A percentile compares a stretch with the other conserved stretches of the same genome.
Evolutionary conservation across 2,113 vertebrate species (phyloP).

Genomic region (Stigmatopora nigra): DNA sequence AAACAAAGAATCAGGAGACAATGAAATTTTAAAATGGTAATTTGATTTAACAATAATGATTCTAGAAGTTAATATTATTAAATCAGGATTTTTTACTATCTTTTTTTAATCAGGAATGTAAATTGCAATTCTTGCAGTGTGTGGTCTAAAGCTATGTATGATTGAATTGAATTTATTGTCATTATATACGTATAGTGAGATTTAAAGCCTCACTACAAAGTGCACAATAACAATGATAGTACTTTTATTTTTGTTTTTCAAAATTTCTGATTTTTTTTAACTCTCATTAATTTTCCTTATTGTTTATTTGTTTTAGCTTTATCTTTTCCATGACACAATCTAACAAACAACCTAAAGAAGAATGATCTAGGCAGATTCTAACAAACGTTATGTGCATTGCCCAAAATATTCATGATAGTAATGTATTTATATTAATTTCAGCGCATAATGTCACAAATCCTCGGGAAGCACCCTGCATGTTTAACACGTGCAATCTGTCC

Average conservation of each 20-base stretch:
- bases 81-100: neutral
- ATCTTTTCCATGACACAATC: neutral
- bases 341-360: neutral
- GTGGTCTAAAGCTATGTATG: neutral
- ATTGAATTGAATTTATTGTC: too few relatives aligned
- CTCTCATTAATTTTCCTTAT: neutral
- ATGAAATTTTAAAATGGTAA: neutral
- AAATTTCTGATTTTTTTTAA: neutral
- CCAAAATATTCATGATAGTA: neutral
- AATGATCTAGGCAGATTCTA: neutral
- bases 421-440: neutral
- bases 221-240: neutral
- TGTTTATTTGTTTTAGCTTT: neutral
- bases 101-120: neutral
- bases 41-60: neutral
- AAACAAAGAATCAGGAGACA: neutral
- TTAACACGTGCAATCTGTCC: conserved; percentile 29
- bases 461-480: conserved; percentile 4
- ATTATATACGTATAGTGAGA: too few relatives aligned
- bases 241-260: neutral
- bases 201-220: too few relatives aligned
- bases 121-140: neutral
- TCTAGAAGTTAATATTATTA: neutral
- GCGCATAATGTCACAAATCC: neutral
- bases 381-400: neutral